phyloP scores from a whole-genome alignment of 2,797 vertebrate genomes.

The Salmo trutta region DNA sequence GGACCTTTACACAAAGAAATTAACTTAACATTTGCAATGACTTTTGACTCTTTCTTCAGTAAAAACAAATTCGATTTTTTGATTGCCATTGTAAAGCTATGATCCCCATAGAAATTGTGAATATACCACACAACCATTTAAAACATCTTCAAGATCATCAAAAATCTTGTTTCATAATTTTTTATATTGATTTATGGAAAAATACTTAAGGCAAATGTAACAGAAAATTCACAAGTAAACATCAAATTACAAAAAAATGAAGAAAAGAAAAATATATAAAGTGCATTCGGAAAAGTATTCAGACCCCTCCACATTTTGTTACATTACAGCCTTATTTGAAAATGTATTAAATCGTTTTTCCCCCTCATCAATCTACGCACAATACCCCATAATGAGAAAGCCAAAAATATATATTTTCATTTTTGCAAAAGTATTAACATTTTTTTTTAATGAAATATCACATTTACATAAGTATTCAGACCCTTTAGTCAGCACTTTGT shows the following conservation, averaged over 20 bases:
- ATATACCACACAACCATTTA: slow-evolving; percentile 47
- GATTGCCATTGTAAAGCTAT: slow-evolving; percentile 76
- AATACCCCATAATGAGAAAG: too few species aligned
- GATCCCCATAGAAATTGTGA: slow-evolving; percentile 68
- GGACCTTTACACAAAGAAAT: background rate
- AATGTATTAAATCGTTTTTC: too few species aligned
- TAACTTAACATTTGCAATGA: background rate
- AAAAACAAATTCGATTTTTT: slow-evolving; percentile 26
- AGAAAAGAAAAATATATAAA: slow-evolving; percentile 35
- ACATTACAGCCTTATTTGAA: too few species aligned
- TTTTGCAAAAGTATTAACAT: too few species aligned
- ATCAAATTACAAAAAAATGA: background rate
- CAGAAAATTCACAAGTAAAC: slow-evolving; percentile 66
- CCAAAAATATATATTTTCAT: too few species aligned
- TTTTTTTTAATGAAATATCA: too few species aligned
- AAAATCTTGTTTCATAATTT: slow-evolving; percentile 54
- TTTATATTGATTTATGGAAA: slow-evolving; percentile 74
- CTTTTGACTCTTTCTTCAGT: background rate
- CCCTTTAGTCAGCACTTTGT: too few species aligned
- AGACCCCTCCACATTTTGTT: slow-evolving; percentile 5
- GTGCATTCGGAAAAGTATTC: too few species aligned
- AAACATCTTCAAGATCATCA: slow-evolving; percentile 60
- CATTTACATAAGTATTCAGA: too few species aligned
- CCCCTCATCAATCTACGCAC: too few species aligned
- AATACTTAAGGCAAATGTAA: slow-evolving; percentile 69